phyloP scores from a whole-genome alignment of 2,888 invertebrate genomes.

The Ischnus inquisitorius region DNA sequence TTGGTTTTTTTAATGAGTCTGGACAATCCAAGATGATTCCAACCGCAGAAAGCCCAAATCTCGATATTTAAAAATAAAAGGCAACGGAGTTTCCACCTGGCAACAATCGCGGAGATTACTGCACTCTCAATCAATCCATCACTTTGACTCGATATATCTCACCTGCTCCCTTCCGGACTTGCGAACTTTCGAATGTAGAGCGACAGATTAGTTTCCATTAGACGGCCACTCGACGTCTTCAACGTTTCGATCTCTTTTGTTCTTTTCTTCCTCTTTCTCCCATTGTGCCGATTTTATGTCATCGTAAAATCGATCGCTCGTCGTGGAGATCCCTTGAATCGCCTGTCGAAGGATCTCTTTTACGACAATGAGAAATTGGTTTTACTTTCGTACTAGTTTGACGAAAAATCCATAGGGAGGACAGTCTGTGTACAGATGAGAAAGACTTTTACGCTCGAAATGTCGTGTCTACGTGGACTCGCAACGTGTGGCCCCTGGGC shows the following conservation, averaged over 20 bases:
- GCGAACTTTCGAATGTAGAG: not conserved
- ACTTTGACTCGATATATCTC: not conserved
- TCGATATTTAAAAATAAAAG: too few relatives aligned
- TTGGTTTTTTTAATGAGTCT: not conserved
- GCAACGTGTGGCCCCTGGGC: conserved; percentile 36
- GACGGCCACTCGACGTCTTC: conserved; percentile 12
- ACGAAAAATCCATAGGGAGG: conserved; percentile 46
- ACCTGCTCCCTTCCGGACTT: not conserved
- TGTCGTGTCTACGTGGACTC: conserved; percentile 16
- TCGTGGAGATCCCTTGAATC: conserved; percentile 23
- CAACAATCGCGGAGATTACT: not conserved
- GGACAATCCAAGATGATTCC: too few relatives aligned
- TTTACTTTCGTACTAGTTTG: conserved; percentile 36
- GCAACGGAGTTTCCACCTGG: not conserved
- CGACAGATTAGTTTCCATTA: conserved; percentile 54
- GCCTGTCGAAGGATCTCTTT: conserved; percentile 50
- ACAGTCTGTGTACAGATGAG: conserved; percentile 22
- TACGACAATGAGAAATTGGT: conserved; percentile 58
- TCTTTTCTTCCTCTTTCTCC: conserved; percentile 29
- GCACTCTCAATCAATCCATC: not conserved
- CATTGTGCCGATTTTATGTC: conserved; percentile 52
- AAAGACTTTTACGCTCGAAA: conserved; percentile 47
- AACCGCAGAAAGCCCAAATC: too few relatives aligned
- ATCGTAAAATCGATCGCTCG: conserved; percentile 56
- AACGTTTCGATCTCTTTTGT: too few relatives aligned